Percentiles rank a stretch among this genome's conserved stretches.
These are phyloP conservation scores for Mactra quadrangularis DNA, from an alignment of 1,140 invertebrate genomes.

Conservation along the genomic window DNA sequence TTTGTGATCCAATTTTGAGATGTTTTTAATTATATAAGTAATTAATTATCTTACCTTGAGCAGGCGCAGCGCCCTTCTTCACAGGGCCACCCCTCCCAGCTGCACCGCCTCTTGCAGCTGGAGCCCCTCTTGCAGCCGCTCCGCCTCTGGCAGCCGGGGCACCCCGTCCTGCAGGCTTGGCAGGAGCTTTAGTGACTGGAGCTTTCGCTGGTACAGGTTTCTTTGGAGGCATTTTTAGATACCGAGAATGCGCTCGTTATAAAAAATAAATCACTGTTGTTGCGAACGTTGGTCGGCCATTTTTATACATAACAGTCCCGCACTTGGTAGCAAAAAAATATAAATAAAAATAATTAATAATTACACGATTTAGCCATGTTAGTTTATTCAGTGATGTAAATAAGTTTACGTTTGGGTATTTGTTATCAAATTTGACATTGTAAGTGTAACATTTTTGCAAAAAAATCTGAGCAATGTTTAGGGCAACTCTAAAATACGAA, in stretches of 20 bases:
- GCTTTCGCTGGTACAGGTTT: conserved; percentile 50
- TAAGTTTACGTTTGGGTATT: no score
- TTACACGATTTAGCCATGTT: no score
- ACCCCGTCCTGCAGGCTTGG: conserved; percentile 11
- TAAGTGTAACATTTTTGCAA: no score
- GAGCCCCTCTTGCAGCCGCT: conserved; percentile 28
- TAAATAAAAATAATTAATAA: no score
- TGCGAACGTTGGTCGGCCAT: conserved; percentile 40
- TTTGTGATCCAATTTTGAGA: no score
- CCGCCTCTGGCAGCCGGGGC: conserved; percentile 24
- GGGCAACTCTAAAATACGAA: no score
- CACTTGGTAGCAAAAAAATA: conserved; percentile 42
- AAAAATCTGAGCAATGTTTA: no score
- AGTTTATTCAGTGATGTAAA: no score
- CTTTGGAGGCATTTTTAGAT: conserved; percentile 62
- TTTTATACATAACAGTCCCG: conserved; percentile 60
- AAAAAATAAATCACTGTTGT: background rate
- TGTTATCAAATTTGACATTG: no score
- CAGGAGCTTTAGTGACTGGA: conserved; percentile 35
- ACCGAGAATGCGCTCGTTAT: background rate
- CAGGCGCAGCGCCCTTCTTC: conserved; percentile 62
- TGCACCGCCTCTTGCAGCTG: conserved; percentile 26
- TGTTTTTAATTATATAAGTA: no score
- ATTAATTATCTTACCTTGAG: conserved; percentile 37
- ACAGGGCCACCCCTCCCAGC: conserved; percentile 20